Evolutionary conservation across 2,888 invertebrate genomes (phyloP).

Genomic region (Ommatoiulus sabulosus): DNA sequence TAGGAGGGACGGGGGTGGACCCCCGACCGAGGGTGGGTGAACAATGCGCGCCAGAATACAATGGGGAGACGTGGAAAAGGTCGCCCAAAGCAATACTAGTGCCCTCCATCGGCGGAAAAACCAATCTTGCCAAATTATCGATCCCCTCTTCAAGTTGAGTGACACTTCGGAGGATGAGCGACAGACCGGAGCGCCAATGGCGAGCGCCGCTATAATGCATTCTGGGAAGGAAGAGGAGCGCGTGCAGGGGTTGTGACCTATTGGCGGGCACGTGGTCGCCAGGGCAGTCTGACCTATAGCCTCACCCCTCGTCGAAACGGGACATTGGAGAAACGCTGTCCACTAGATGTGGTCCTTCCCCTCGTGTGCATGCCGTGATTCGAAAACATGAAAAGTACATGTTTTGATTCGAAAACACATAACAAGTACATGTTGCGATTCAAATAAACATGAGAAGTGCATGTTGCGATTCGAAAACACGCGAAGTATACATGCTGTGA

Average conservation of each 20-base stretch:
- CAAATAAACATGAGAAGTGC: no score
- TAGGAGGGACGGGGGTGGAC: neutral
- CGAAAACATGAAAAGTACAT: no score
- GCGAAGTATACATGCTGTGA: no score
- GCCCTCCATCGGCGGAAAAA: conserved; percentile 47
- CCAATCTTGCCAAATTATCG: conserved; percentile 16
- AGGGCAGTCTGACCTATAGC: conserved; percentile 10
- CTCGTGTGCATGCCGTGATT: no score
- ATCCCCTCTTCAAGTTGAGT: conserved; percentile 30
- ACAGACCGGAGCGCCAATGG: neutral
- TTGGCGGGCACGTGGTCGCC: conserved; percentile 6
- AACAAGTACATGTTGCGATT: no score
- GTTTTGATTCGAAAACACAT: no score
- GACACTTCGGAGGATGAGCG: neutral
- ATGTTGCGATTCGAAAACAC: no score
- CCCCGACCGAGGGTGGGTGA: neutral
- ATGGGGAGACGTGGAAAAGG: neutral
- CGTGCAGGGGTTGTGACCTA: neutral
- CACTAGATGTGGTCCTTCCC: no score
- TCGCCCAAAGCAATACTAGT: conserved; percentile 42
- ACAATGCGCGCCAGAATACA: neutral
- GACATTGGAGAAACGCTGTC: no score
- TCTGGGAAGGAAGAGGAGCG: neutral
- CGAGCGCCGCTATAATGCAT: conserved; percentile 1
- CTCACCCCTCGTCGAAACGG: neutral